Percentiles rank a stretch among this genome's conserved stretches.
phyloP scores from a whole-genome alignment of 2,113 vertebrate genomes.

The Psilopsiagon aurifrons region DNA sequence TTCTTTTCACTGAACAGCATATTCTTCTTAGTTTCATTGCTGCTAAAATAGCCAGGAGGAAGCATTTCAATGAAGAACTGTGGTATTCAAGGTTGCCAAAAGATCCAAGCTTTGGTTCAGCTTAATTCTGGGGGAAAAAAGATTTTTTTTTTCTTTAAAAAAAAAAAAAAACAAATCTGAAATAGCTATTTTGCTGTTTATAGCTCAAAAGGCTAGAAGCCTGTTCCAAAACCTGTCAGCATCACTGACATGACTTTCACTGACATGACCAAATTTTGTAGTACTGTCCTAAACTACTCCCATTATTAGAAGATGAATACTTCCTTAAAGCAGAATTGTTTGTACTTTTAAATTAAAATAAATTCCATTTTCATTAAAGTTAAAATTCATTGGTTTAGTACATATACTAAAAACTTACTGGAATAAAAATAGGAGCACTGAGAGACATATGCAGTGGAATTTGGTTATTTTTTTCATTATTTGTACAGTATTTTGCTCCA shows the following conservation, averaged over 20 bases:
- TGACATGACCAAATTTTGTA: not conserved
- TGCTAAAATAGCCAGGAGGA: not conserved
- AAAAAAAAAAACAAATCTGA: not conserved
- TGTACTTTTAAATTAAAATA: not conserved
- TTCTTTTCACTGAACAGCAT: not conserved
- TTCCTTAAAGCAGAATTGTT: not conserved
- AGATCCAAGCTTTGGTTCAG: not conserved
- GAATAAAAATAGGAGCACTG: not conserved
- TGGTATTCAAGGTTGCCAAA: not conserved
- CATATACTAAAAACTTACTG: not conserved
- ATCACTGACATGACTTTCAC: not conserved
- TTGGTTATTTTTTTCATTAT: not conserved
- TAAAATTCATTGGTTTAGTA: not conserved
- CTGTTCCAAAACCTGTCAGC: not conserved
- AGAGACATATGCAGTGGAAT: not conserved
- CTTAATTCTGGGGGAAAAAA: not conserved
- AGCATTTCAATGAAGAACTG: not conserved
- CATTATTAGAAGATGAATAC: not conserved
- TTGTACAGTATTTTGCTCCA: not conserved
- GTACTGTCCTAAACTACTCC: not conserved
- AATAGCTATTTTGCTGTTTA: not conserved
- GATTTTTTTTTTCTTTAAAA: too few species aligned
- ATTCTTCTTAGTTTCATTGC: not conserved
- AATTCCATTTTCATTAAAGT: not conserved
- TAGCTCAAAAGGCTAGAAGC: not conserved